phyloP scores from a whole-genome alignment of 2,797 vertebrate genomes.

The Ficedula albicollis region DNA sequence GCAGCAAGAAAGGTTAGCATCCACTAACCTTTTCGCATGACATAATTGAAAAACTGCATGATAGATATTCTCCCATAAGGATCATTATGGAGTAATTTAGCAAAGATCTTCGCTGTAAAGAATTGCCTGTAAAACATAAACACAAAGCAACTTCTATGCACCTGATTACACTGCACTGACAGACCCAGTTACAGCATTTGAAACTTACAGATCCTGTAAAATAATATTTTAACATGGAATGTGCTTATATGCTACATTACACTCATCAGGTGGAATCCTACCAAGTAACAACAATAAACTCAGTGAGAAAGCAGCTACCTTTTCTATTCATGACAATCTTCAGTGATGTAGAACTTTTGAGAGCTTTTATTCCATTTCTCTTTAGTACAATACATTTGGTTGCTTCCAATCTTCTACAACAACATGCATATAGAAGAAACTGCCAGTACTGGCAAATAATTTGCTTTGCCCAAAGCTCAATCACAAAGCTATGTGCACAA shows the following conservation, averaged over 20 bases:
- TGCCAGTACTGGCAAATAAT: background rate
- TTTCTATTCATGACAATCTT: background rate
- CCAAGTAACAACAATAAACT: background rate
- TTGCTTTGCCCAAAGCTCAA: background rate
- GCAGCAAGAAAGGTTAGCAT: too few species aligned
- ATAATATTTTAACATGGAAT: background rate
- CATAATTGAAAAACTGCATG: constrained; percentile 99
- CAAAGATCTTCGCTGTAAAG: constrained; percentile 93
- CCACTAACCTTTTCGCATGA: constrained; percentile 95
- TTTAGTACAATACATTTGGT: background rate
- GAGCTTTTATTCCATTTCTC: background rate
- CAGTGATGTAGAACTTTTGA: background rate
- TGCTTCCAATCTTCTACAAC: background rate
- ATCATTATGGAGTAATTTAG: constrained; percentile 93
- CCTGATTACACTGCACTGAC: background rate
- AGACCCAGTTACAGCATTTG: background rate
- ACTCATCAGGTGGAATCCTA: background rate
- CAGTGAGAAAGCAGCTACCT: background rate
- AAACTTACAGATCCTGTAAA: background rate
- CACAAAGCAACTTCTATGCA: background rate
- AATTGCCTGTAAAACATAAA: constrained; percentile 84
- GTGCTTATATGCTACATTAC: background rate
- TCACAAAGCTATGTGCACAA: background rate
- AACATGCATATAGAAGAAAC: background rate
- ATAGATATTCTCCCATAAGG: constrained; percentile 96